These are phyloP conservation scores for Caerostris extrusa DNA, from an alignment of 1,140 invertebrate species.

Conservation along the genomic window DNA sequence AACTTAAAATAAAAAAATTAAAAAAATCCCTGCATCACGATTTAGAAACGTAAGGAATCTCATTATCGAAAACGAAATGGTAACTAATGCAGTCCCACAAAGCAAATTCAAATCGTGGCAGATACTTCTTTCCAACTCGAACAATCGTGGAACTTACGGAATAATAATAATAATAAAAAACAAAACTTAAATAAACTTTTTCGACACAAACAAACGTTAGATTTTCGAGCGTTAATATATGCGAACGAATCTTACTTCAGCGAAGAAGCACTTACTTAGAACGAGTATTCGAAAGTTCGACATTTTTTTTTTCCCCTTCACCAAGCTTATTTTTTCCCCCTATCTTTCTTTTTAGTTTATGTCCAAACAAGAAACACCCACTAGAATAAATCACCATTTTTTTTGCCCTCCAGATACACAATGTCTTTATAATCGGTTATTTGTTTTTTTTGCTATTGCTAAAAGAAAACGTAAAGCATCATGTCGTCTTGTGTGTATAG, in stretches of 20 bases:
- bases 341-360: constrained; percentile 32
- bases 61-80: constrained; percentile 39
- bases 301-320: background rate
- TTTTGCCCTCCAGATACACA: background rate
- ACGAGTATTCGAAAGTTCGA: constrained; percentile 4
- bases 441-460: constrained; percentile 41
- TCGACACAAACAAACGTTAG: background rate
- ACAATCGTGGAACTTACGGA: background rate
- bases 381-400: constrained; percentile 45
- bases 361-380: constrained; percentile 28
- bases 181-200: background rate
- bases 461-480: constrained; percentile 17
- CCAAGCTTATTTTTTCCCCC: background rate
- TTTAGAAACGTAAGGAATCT: background rate
- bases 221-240: constrained; percentile 12
- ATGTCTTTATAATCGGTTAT: constrained; percentile 55
- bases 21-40: background rate
- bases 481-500: background rate
- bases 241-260: constrained; percentile 31
- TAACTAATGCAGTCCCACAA: constrained; percentile 8
- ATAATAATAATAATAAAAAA: background rate
- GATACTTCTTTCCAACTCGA: background rate
- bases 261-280: constrained; percentile 22
- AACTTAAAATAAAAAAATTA: too few species aligned
- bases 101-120: constrained; percentile 11